Base-by-base conservation (phyloP, 2,888 invertebrate genomes). In the Nesidiocoris tenuis region DNA sequence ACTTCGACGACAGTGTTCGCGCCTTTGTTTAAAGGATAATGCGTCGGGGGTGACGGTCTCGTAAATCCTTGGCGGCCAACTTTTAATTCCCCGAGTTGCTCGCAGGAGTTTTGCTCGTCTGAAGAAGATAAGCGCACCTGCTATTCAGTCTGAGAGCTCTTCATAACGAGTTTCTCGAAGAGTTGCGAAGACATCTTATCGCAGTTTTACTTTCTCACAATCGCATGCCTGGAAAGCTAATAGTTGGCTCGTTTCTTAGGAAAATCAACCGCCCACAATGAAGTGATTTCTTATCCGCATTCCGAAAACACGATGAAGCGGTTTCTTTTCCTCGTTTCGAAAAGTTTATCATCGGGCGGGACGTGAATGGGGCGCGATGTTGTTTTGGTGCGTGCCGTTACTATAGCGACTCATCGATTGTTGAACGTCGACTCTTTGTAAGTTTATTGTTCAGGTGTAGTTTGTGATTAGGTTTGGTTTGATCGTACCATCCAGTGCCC, bases 381-480 rank as follows among this genome's bases (percentile, higher is more conserved):
- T 63, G 63, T 63, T 72, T 72, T 61, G 72, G 24, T 63, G 72
- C 72, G 72, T 72, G 61, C 54, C 72, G 72, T 72, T 61, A 63
- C 72, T 72, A 72, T 72, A 61, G 72, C 61, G 39, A 63, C 54
- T 39, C 56, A 72, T 72, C 72, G 72, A 72, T 72, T 72, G 72
- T 63, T 72, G 72, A 72, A 72, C 72, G 39, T 61, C 39, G 39
- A 39, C 39, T 39, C 23, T 70, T 39, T 39, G 39, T 39, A 12
- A 70, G 59, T 59, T 72, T 25, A 25, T 72, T 61, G 61, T 72
- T 61, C 61, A 61, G 72, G 63, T 72, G 54, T 59, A 59, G 19
- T 61, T 72, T 72, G 61, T 72, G 72, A 72, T 72, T 72, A 72
- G 72, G 72, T 72, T 72, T 72, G 72, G 72, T 72, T 39, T 72